These are phyloP conservation scores for Phrynosoma blainvillii DNA, from an alignment of 2,113 vertebrate species.

Conservation along the genomic window DNA sequence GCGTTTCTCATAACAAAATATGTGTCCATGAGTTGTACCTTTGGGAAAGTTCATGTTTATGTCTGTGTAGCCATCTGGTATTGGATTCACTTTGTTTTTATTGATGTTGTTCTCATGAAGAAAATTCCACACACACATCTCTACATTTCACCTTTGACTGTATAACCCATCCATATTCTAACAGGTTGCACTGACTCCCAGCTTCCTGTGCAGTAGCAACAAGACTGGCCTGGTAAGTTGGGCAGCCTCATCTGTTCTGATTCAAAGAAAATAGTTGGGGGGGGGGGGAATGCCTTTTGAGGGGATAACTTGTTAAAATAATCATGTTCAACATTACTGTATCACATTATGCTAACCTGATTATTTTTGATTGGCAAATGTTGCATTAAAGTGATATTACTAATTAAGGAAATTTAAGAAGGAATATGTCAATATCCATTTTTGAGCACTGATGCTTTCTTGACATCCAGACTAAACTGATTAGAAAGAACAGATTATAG, in stretches of 20 bases:
- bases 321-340: slow-evolving; percentile 56
- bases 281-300: slow-evolving; percentile 18
- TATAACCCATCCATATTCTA: too few species aligned
- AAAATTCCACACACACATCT: too few species aligned
- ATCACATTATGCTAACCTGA: slow-evolving; percentile 48
- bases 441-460: slow-evolving; percentile 50
- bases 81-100: too few species aligned
- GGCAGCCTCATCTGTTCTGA: neutral
- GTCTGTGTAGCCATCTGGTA: too few species aligned
- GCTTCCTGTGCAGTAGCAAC: too few species aligned
- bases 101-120: too few species aligned
- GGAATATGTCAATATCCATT: slow-evolving; percentile 34
- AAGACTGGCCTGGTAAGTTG: too few species aligned
- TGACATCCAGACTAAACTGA: neutral
- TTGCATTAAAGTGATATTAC: slow-evolving; percentile 34
- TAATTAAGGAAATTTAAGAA: slow-evolving; percentile 38
- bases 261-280: neutral
- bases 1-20: too few species aligned
- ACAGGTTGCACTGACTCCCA: too few species aligned
- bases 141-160: too few species aligned
- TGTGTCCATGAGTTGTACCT: too few species aligned
- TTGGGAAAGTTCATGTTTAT: too few species aligned
- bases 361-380: slow-evolving; percentile 46
- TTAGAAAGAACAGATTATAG: neutral
- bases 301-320: slow-evolving; percentile 53